Conservation (phyloP, 2,888 invertebrate species). For the Tetropium fuscum region DNA sequence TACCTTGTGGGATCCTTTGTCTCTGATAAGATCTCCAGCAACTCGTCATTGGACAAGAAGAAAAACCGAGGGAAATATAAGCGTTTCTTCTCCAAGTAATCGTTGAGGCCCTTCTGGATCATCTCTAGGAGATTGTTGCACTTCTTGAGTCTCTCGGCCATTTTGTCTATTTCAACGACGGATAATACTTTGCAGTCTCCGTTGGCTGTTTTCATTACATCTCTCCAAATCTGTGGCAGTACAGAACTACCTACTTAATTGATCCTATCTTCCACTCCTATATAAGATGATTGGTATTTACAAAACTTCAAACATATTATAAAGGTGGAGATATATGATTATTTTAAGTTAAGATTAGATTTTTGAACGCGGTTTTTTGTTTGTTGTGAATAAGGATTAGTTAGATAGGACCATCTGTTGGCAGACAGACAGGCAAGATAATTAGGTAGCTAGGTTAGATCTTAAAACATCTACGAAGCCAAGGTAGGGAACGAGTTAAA, state of each 20-base stretch:
- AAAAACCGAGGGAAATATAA: constrained; percentile 96
- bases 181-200: constrained; percentile 84
- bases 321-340: too few relatives aligned
- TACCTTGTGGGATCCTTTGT: constrained; percentile 95
- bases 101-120: constrained; percentile 93
- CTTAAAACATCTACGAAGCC: too few relatives aligned
- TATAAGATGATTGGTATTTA: too few relatives aligned
- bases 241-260: not conserved
- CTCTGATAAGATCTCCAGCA: constrained; percentile 94
- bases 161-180: constrained; percentile 91
- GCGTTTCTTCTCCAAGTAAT: constrained; percentile 95
- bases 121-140: constrained; percentile 89
- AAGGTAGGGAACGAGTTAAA: too few relatives aligned
- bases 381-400: too few relatives aligned
- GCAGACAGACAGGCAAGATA: too few relatives aligned
- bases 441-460: too few relatives aligned
- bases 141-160: constrained; percentile 91
- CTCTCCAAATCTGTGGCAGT: constrained; percentile 84
- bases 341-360: too few relatives aligned
- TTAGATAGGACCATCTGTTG: too few relatives aligned
- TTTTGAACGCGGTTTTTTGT: too few relatives aligned
- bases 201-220: constrained; percentile 88
- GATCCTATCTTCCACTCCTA: not conserved
- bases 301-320: too few relatives aligned
- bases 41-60: constrained; percentile 95